Base-by-base conservation (phyloP, 2,113 vertebrate genomes). In the Seriola quinqueradiata region DNA sequence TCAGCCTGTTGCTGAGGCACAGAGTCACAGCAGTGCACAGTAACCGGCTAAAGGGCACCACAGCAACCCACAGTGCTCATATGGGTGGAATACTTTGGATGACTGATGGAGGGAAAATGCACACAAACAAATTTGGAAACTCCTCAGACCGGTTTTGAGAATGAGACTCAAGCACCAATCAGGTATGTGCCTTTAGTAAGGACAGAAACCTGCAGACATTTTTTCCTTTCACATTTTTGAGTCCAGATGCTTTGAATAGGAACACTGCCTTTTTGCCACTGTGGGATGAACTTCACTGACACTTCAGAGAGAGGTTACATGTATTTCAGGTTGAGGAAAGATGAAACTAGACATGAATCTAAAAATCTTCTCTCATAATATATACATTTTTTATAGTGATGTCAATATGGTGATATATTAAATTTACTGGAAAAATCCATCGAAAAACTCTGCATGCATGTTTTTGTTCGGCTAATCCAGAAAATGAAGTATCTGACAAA, bases 71-170 rank as follows among this genome's bases (percentile, higher is more conserved):
- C 0, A 28, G 61, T 4, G 10, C 32, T 81, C 69, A 58, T 52
- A 46, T 0, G 21, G 38, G 63, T 44, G 81, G 79, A 78, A 73
- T 44, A 70, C 12, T 69, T 38, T 40, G 28, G 55, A 86, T 32
- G 61, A 68, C 14, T 48, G 21, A 8, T 46, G 21, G 8, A 42
- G 46, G 32, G 19, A 58, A 73, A 86, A 89, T 84, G 89, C 13
- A 10, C 48, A 79, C 77, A 69, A 74, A 88, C 84, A 7, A 44
- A 90, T 88, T 68, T 1, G 23, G 14, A 60, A 81, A 88, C 85
- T 83, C 28, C 73, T 25, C 75, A 12, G 74, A 82, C 91, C 50
- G 78, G 87, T 91, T 92, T 87, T 54, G 8, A 21, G 59, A 66
- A 13, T 5, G 32, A 46, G 13, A 5, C 19, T 40, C 9, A n/a